These are phyloP conservation scores for Brachyhypopomus occidentalis DNA, from an alignment of 2,113 vertebrate species.

Conservation along the genomic window DNA sequence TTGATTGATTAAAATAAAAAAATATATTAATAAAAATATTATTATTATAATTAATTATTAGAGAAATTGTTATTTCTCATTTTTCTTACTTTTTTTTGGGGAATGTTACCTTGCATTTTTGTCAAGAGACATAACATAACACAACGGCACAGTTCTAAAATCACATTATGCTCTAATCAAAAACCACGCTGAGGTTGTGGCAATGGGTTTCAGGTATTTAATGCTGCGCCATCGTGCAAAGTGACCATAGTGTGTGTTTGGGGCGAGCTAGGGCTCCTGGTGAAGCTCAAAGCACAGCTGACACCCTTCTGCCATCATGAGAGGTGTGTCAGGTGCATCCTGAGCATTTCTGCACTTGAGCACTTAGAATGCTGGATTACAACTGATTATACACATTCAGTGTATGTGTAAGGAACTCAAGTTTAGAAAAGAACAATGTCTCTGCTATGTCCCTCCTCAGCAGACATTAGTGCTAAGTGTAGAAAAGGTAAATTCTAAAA, in stretches of 20 bases:
- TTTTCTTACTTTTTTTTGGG: not conserved
- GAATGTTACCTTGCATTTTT: conserved; percentile 18
- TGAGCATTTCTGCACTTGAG: not conserved
- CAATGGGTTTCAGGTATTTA: conserved; percentile 34
- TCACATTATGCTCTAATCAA: conserved; percentile 59
- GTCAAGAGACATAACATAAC: not conserved
- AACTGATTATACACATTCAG: not conserved
- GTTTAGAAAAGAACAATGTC: not conserved
- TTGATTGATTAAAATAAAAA: no score
- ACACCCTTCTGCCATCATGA: conserved; percentile 34
- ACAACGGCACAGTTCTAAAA: conserved; percentile 50
- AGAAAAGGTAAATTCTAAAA: conserved; percentile 58
- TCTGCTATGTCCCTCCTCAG: conserved; percentile 36
- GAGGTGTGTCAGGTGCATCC: not conserved
- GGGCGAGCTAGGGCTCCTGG: conserved; percentile 47
- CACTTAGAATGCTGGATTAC: not conserved
- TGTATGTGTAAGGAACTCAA: not conserved
- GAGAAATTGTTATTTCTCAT: not conserved
- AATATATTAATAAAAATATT: no score
- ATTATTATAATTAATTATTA: not conserved
- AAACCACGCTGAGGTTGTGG: conserved; percentile 31
- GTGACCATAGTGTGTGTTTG: conserved; percentile 52
- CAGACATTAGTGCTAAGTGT: conserved; percentile 70
- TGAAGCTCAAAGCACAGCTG: conserved; percentile 51
- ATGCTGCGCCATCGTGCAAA: conserved; percentile 52